phyloP scores from a whole-genome alignment of 2,113 vertebrate genomes.

The Cygnus atratus region DNA sequence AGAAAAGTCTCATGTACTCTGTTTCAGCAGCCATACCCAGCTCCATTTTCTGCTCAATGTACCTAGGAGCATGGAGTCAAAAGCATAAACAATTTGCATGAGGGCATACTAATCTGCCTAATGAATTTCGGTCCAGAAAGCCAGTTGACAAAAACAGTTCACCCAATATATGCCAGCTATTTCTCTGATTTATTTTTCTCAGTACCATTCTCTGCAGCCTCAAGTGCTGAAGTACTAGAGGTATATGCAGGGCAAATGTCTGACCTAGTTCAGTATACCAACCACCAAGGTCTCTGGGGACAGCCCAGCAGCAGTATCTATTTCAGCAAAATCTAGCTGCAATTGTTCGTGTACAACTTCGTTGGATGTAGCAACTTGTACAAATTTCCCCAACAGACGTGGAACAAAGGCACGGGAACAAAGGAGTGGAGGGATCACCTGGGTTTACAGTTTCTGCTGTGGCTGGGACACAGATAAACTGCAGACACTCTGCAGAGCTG shows the following conservation, averaged over 20 bases:
- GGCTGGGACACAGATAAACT: not conserved
- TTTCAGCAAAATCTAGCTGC: not conserved
- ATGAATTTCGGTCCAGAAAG: not conserved
- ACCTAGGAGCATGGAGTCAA: not conserved
- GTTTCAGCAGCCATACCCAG: not conserved
- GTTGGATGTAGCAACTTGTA: not conserved
- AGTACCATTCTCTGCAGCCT: not conserved
- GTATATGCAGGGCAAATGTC: rapidly evolving
- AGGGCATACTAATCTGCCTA: not conserved
- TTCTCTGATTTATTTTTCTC: not conserved
- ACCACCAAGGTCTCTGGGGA: not conserved
- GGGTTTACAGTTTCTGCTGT: not conserved
- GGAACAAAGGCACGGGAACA: not conserved
- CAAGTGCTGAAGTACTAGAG: not conserved
- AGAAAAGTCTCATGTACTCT: not conserved
- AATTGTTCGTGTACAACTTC: rapidly evolving
- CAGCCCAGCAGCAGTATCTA: not conserved
- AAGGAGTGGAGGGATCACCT: not conserved
- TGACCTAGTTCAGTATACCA: not conserved
- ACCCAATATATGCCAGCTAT: not conserved
- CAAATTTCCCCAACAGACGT: not conserved
- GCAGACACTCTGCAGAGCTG: not conserved
- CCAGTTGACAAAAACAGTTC: not conserved
- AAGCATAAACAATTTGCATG: not conserved
- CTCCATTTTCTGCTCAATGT: not conserved